Evolutionary conservation across 2,113 vertebrate species (phyloP), one percentile per base, ranked within the genome.

Genomic region (Neotoma lepida): DNA sequence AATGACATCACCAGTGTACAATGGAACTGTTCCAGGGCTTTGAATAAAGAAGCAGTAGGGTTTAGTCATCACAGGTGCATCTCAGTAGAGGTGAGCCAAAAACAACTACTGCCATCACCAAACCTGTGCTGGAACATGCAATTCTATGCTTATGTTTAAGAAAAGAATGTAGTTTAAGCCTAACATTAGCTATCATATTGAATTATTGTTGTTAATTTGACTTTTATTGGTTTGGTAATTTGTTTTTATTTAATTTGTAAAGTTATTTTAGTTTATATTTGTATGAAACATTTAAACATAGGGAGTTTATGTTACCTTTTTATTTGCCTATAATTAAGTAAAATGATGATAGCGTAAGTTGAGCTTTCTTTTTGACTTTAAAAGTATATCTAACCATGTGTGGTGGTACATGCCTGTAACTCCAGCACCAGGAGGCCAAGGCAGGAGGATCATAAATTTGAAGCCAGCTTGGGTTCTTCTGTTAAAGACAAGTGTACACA

Each of bases 21-120:
- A 71, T 93, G 93, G 93, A 92, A 85, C 89, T 91, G 35, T 96
- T 87, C 63, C 58, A 90, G 71, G 54, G 61, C n/a, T 96, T 92
- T 95, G 92, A 82, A 64, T 58, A 82, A 77, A 94, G 81, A 94
- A 90, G 86, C 78, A 46, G 88, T 73, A 92, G 41, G 95, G 93
- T 95, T 95, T 95, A 96, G 85, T 96, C 51, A 92, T 93, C 88
- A 92, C 88, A 96, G 86, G 44, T 95, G 86, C 77, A 44, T 90
- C 87, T 35, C 13, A 73, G 13, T 66, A 73, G 41, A 88, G 71
- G 30, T 77, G 41, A 94, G 90, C 64, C 96, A 89, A 80, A 66
- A 80, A 15, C 35, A 93, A 49, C 44, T 44, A 51, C 41, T 49
- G 54, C 82, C 70, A 44, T 30, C 86, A 86, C 71, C 76, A 81